phyloP scores from a whole-genome alignment of 2,888 invertebrate genomes.

The Mythimna loreyi region DNA sequence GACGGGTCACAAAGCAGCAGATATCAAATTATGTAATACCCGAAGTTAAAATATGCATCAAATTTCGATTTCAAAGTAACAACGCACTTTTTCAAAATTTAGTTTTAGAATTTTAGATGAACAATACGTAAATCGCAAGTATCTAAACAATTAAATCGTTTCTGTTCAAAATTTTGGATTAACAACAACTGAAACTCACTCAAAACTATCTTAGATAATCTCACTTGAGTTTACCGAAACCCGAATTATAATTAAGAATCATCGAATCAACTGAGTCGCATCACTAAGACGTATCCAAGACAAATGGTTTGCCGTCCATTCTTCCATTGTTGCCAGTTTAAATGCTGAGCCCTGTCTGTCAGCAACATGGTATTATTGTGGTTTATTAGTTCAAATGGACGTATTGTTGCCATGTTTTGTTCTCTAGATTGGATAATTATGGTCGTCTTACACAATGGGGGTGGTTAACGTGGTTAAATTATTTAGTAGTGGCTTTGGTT shows the following conservation, averaged over 20 bases:
- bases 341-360: conserved; percentile 66
- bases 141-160: no score
- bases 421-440: conserved; percentile 56
- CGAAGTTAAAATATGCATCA: neutral
- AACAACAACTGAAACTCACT: no score
- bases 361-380: conserved; percentile 48
- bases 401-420: conserved; percentile 64
- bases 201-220: no score
- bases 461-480: conserved; percentile 27
- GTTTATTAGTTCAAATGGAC: conserved; percentile 60
- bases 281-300: conserved; percentile 38
- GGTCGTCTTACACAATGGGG: conserved; percentile 44
- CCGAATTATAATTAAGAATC: no score
- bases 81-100: no score
- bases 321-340: conserved; percentile 60
- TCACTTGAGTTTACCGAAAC: neutral
- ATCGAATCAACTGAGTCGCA: neutral
- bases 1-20: no score
- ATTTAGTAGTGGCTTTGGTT: conserved; percentile 40
- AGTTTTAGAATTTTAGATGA: no score
- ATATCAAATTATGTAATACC: neutral
- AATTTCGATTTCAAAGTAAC: no score
- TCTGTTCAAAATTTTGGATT: no score
- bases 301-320: conserved; percentile 61
- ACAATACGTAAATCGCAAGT: no score